Conservation (phyloP, 2,113 vertebrate species). For the Antennarius striatus region DNA sequence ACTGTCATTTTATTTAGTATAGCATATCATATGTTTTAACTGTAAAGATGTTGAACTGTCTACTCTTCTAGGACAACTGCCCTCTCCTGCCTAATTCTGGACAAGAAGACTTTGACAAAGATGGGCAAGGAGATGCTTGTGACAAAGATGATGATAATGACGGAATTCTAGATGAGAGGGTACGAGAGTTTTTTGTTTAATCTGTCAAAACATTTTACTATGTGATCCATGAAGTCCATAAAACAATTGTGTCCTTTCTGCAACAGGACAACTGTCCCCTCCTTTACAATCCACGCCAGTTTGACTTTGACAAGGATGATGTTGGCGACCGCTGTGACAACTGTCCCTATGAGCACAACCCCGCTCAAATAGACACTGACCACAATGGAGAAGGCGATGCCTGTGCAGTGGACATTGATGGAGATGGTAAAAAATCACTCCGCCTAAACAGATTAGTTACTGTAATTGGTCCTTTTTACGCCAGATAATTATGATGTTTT, state of each 20-base stretch:
- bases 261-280: constrained; percentile 94
- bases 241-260: constrained; percentile 1
- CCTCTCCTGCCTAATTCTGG: constrained; percentile 97
- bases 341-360: constrained; percentile 95
- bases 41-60: not conserved
- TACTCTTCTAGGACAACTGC: constrained; percentile 89
- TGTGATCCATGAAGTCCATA: not conserved
- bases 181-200: constrained; percentile 58
- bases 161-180: constrained; percentile 90
- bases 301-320: constrained; percentile 96
- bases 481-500: not conserved
- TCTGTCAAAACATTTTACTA: too few species aligned
- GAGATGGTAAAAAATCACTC: constrained; percentile 84
- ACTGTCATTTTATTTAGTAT: not conserved
- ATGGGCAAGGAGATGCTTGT: constrained; percentile 94
- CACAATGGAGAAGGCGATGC: constrained; percentile 93
- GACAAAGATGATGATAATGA: constrained; percentile 98
- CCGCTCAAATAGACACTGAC: constrained; percentile 94
- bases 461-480: not conserved
- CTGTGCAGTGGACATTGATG: constrained; percentile 95
- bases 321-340: constrained; percentile 98
- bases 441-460: not conserved
- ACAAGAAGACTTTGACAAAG: constrained; percentile 97
- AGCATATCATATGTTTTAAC: not conserved
- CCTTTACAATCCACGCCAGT: constrained; percentile 94